These are phyloP conservation scores for Phalacrocorax brasilianus DNA, from an alignment of 2,113 vertebrate species.

Conservation along the genomic window DNA sequence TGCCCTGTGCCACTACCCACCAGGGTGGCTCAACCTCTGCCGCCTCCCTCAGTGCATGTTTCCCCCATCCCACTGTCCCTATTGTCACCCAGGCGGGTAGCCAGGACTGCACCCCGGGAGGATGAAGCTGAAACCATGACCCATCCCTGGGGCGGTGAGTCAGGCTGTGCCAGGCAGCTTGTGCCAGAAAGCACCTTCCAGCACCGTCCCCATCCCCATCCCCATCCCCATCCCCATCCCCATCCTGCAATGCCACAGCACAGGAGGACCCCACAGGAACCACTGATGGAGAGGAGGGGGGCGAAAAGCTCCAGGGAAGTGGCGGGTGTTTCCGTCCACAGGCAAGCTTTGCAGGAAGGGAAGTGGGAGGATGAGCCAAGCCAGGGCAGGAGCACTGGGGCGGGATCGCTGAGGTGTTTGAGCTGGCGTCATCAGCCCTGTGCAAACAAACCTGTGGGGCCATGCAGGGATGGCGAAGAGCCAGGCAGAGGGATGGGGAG, in stretches of 20 bases:
- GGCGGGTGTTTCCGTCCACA: background rate
- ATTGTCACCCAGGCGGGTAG: background rate
- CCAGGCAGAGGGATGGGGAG: background rate
- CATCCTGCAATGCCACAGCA: rapidly evolving
- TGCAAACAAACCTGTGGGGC: background rate
- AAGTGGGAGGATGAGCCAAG: background rate
- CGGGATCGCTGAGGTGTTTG: background rate
- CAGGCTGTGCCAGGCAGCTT: background rate
- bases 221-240: background rate
- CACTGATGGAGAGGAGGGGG: background rate
- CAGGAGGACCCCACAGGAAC: background rate
- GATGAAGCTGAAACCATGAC: constrained; percentile 47
- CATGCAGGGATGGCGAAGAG: rapidly evolving
- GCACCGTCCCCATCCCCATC: background rate
- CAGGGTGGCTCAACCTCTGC: background rate
- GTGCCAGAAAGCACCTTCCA: background rate
- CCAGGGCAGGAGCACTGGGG: background rate
- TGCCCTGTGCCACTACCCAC: background rate
- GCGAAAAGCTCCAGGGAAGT: background rate
- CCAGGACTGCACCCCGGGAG: background rate
- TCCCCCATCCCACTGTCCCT: background rate
- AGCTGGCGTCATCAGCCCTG: background rate
- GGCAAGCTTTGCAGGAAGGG: background rate
- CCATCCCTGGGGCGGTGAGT: background rate
- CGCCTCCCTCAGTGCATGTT: background rate